Evolutionary conservation across 1,140 invertebrate species (phyloP).

Genomic region (Caerostris darwini): DNA sequence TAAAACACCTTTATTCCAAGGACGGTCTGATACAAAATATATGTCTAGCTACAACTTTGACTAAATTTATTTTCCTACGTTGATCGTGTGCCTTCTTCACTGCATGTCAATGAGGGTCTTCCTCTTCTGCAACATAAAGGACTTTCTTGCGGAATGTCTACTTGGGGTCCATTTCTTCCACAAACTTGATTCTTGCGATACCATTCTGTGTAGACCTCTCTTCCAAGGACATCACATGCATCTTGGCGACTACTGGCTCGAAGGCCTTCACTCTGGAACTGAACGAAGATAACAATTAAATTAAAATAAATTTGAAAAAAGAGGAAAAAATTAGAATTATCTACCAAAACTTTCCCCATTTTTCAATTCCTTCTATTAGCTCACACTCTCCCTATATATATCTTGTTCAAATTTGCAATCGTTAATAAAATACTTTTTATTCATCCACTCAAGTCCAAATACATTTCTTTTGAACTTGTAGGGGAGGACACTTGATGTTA

Average conservation of each 20-base stretch:
- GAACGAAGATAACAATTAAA: not conserved
- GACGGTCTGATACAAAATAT: too few species aligned
- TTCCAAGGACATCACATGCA: slow-evolving; percentile 58
- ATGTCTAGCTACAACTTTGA: not conserved
- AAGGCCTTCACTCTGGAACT: slow-evolving; percentile 45
- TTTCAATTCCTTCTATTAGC: too few species aligned
- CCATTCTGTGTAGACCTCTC: not conserved
- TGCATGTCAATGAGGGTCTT: not conserved
- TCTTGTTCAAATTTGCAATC: too few species aligned
- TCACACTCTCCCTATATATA: too few species aligned
- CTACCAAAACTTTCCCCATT: too few species aligned
- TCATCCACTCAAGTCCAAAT: too few species aligned
- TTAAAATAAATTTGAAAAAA: not conserved
- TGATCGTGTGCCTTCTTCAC: not conserved
- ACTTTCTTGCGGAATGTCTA: not conserved
- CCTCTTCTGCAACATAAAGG: slow-evolving; percentile 46
- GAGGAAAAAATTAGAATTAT: too few species aligned
- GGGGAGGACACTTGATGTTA: too few species aligned
- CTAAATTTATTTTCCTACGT: not conserved
- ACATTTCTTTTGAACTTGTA: too few species aligned
- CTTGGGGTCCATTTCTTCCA: not conserved
- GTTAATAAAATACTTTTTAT: too few species aligned
- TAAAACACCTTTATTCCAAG: too few species aligned
- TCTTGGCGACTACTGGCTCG: slow-evolving; percentile 45
- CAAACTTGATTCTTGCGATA: slow-evolving; percentile 55